Percentiles rank a stretch among this genome's conserved stretches.
phyloP scores from a whole-genome alignment of 2,888 invertebrate species.

The Prosopocoilus inquinatus region DNA sequence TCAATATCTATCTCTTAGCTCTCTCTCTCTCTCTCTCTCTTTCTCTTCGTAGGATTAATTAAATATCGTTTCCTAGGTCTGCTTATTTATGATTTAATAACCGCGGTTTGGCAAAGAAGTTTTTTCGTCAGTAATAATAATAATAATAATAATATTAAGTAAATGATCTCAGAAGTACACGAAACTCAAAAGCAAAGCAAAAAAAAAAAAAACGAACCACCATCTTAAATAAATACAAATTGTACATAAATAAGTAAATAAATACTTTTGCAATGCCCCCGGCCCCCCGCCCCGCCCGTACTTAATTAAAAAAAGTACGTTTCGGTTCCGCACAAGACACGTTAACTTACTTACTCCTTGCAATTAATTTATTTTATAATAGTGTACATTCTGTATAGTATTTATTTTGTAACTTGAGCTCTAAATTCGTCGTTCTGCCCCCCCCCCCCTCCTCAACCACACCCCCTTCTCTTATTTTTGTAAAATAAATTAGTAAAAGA shows the following conservation, averaged over 20 bases:
- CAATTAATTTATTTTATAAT: constrained; percentile 35
- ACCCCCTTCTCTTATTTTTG: too few relatives aligned
- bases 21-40: constrained; percentile 46
- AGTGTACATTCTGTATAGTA: constrained; percentile 51
- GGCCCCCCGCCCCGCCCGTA: constrained; percentile 12
- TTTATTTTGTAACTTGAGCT: constrained; percentile 40
- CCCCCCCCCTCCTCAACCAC: too few relatives aligned
- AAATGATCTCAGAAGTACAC: constrained; percentile 49
- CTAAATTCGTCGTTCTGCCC: constrained; percentile 1
- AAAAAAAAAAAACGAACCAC: constrained; percentile 23
- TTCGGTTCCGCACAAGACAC: constrained; percentile 11
- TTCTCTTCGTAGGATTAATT: constrained; percentile 33
- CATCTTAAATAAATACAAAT: background rate
- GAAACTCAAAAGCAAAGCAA: constrained; percentile 18
- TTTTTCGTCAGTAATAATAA: constrained; percentile 4
- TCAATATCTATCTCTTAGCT: constrained; percentile 40
- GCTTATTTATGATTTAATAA: constrained; percentile 1
- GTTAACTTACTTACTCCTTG: constrained; percentile 26
- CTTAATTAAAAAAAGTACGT: constrained; percentile 25
- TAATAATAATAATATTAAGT: constrained; percentile 13
- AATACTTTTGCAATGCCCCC: too few relatives aligned
- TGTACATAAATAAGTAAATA: too few relatives aligned
- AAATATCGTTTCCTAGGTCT: constrained; percentile 1
- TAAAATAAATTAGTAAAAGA: constrained; percentile 8
- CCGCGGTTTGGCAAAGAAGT: background rate